Evolutionary conservation across 1,140 invertebrate genomes (phyloP), one percentile per base, ranked within the genome.

Genomic region (Drosophila fuyamai): DNA sequence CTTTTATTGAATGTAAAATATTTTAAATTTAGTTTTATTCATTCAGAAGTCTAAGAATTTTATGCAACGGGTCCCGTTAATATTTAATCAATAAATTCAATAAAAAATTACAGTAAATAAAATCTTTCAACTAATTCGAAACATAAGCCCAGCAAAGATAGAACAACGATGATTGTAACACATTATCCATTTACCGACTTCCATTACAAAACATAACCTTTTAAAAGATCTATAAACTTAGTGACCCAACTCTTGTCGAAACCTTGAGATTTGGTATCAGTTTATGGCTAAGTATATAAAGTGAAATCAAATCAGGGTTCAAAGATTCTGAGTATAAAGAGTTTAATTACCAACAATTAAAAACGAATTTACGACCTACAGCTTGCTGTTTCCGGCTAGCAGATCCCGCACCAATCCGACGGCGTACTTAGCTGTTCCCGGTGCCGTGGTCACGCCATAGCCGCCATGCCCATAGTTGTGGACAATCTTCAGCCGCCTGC

Each of bases 401-500:
- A 94, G 68, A 76, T 96, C 94, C 66, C 94, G 93, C 0, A 96
- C 95, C 5, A 97, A 91, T 27, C 94, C 78, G 1, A 96, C 94
- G 0, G 97, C 96, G 78, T 97, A 94, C 54, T 95, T 94, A 1
- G 96, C 95, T 1, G 97, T 98, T 36, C 98, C 98, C 13, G 97
- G 98, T 9, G 97, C 96, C 36, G 96, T 95, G 60, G 96, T 96
- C 1, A 98, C 95, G 6, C 98, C 97, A 92, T 98, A 97, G 4
- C 97, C 97, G 2, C 97, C 97, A 90, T 98, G 98, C 4, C 98
- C 98, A 91, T 98, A 98, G 92, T 98, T 97, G 92, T 99, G 97
- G 0, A 98, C 95, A 13, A 98, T 92, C 93, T 96, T 94, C 13
- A 94, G 60, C 29, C 66, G 83, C 86, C 92, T 81, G 50, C 90